A percentile compares a stretch with the other conserved stretches of the same genome.
These are phyloP conservation scores for Daubentonia madagascariensis DNA, from an alignment of 2,113 vertebrate genomes.

Conservation along the genomic window DNA sequence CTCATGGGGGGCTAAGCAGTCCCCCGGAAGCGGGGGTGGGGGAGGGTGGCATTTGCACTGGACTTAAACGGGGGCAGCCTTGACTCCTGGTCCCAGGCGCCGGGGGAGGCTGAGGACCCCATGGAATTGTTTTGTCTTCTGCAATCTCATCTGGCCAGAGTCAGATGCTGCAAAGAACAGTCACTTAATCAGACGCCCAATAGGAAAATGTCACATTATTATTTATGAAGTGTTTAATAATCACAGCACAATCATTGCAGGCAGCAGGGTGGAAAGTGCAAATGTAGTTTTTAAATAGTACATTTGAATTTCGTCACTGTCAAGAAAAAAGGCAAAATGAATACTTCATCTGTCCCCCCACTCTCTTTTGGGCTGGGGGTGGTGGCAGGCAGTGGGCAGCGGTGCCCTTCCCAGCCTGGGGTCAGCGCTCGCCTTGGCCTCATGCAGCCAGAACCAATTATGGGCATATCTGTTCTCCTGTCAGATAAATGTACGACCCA, in stretches of 20 bases:
- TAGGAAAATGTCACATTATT: slow-evolving; percentile 80
- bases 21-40: background rate
- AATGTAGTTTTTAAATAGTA: slow-evolving; percentile 64
- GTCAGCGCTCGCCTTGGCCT: fast-evolving
- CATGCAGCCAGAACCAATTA: background rate
- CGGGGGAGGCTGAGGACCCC: background rate
- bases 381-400: too few relatives aligned
- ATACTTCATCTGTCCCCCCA: background rate
- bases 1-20: background rate
- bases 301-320: slow-evolving; percentile 61
- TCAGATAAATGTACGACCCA: fast-evolving
- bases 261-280: slow-evolving; percentile 72
- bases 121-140: slow-evolving; percentile 45
- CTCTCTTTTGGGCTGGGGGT: background rate
- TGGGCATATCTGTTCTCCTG: fast-evolving
- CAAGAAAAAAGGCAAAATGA: slow-evolving; percentile 2
- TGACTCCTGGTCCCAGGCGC: slow-evolving; percentile 65
- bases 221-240: slow-evolving; percentile 82
- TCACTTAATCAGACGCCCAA: slow-evolving; percentile 73
- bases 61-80: slow-evolving; percentile 72
- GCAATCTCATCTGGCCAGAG: slow-evolving; percentile 74
- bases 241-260: slow-evolving; percentile 67
- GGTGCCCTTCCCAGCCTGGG: too few relatives aligned
- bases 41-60: slow-evolving; percentile 47
- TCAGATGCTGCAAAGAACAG: slow-evolving; percentile 62